Conservation (phyloP, 2,797 vertebrate genomes). For the Enteromius fasciolatus region DNA sequence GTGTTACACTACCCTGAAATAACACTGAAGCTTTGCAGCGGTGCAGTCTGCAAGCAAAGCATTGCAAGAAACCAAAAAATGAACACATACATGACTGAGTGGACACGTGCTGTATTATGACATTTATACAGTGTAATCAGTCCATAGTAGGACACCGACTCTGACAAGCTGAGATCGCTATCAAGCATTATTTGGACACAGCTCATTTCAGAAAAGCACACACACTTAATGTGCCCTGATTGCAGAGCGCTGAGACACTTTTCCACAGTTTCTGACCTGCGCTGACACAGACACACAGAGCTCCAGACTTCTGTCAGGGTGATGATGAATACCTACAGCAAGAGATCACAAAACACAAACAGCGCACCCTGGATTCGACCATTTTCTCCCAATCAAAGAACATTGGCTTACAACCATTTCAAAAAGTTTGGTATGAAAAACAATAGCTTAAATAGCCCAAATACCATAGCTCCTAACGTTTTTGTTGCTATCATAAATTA, state of each 20-base stretch:
- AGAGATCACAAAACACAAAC: background rate
- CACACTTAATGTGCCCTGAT: background rate
- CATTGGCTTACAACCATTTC: background rate
- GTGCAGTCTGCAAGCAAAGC: background rate
- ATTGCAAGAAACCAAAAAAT: background rate
- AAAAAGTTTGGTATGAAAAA: background rate
- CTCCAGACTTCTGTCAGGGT: background rate
- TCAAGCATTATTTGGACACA: slow-evolving; percentile 39
- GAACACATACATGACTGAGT: background rate
- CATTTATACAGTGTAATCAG: slow-evolving; percentile 1
- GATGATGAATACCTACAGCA: background rate
- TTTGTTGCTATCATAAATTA: background rate
- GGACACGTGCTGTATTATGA: background rate
- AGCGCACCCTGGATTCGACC: background rate
- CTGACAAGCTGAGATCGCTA: slow-evolving; percentile 31
- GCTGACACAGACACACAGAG: slow-evolving; percentile 4
- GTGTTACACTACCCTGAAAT: slow-evolving; percentile 18
- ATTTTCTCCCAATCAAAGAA: background rate
- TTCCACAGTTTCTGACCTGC: slow-evolving; percentile 8
- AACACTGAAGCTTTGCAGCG: slow-evolving; percentile 14
- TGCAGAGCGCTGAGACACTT: background rate
- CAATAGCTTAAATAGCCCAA: no score
- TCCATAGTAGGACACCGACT: background rate
- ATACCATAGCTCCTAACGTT: background rate
- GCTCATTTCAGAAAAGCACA: slow-evolving; percentile 21